A percentile compares a stretch with the other conserved stretches of the same genome.
Conservation (phyloP, 2,888 invertebrate genomes). For the Homarus gammarus region DNA sequence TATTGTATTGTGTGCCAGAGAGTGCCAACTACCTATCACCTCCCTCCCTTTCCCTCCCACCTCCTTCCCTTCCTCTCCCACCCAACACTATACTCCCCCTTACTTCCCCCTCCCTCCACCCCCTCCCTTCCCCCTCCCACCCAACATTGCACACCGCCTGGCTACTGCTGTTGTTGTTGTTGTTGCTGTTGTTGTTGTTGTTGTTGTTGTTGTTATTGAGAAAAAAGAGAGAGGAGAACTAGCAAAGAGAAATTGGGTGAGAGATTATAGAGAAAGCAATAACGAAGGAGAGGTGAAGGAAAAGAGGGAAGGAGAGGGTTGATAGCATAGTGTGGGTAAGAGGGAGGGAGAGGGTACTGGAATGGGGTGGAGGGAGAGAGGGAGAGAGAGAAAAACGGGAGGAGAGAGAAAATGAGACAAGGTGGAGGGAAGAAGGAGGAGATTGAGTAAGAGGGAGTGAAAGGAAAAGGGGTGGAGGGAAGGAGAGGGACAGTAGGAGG, state of each 20-base stretch:
- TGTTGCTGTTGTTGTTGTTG: too few relatives aligned
- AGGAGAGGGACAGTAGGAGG: not conserved
- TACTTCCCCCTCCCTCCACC: not conserved
- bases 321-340: not conserved
- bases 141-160: too few relatives aligned
- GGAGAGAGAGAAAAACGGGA: not conserved
- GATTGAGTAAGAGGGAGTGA: not conserved
- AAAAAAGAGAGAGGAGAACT: too few relatives aligned
- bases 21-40: too few relatives aligned
- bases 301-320: not conserved
- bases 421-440: not conserved
- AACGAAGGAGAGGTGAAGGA: not conserved
- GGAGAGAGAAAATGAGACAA: not conserved
- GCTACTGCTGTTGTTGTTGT: too few relatives aligned
- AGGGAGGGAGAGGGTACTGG: not conserved
- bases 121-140: not conserved
- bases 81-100: not conserved
- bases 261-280: too few relatives aligned
- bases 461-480: not conserved
- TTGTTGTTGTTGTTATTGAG: too few relatives aligned
- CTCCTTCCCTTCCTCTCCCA: not conserved
- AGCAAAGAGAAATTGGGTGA: too few relatives aligned
- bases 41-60: not conserved
- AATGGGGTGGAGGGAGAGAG: not conserved
- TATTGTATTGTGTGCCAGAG: not conserved